Conservation (phyloP, 1,140 invertebrate genomes). For the Zaprionus taronus region DNA sequence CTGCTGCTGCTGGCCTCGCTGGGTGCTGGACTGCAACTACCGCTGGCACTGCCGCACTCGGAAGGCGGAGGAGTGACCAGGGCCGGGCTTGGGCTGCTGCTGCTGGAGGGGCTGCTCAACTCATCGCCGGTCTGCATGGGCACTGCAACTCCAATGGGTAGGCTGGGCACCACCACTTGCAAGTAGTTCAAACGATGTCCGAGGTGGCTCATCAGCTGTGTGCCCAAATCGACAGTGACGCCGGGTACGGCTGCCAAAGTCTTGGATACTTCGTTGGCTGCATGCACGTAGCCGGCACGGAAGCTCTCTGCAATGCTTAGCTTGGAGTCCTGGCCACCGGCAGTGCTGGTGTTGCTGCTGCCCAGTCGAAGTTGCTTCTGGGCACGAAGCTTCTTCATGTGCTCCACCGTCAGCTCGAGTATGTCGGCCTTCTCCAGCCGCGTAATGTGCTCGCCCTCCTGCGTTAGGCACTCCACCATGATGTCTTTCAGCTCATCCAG, state of each 20-base stretch:
- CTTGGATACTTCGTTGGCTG: constrained; percentile 90
- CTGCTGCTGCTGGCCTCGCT: constrained; percentile 68
- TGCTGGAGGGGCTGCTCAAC: constrained; percentile 20
- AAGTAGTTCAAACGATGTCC: constrained; percentile 90
- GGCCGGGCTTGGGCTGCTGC: constrained; percentile 39
- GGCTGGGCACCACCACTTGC: constrained; percentile 80
- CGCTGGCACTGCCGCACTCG: constrained; percentile 81
- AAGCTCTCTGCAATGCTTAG: constrained; percentile 87
- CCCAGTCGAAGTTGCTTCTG: constrained; percentile 86
- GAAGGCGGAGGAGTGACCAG: constrained; percentile 79
- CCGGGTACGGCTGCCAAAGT: constrained; percentile 93
- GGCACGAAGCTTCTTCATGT: constrained; percentile 90
- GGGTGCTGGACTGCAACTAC: constrained; percentile 78
- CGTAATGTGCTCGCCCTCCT: constrained; percentile 91
- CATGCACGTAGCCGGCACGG: constrained; percentile 92
- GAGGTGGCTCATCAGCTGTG: constrained; percentile 94
- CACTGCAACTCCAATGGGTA: constrained; percentile 61
- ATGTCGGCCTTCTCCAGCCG: constrained; percentile 97
- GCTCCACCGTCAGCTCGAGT: constrained; percentile 94
- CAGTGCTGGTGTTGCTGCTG: constrained; percentile 32
- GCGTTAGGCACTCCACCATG: constrained; percentile 86
- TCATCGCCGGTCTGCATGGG: constrained; percentile 43
- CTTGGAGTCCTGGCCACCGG: constrained; percentile 73
- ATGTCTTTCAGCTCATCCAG: constrained; percentile 94
- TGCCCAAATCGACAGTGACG: constrained; percentile 93